Base-by-base conservation (phyloP, 1,140 invertebrate species). In the Macrostomum lignano region DNA sequence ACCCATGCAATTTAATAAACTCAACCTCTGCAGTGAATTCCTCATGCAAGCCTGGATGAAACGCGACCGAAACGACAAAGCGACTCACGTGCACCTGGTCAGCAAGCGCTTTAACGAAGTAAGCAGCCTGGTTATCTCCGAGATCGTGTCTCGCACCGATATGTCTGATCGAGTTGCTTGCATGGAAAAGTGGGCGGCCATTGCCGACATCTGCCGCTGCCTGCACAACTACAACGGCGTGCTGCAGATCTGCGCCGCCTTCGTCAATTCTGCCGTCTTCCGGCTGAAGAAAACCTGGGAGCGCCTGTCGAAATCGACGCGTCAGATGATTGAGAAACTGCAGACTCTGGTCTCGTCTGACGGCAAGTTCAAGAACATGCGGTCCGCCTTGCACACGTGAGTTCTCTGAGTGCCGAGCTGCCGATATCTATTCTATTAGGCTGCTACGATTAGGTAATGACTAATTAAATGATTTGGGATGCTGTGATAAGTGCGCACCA, bases 191-290 rank as follows among this genome's bases (percentile, higher is more conserved):
- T 88, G 78, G 78, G 69, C 74, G 0, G 74, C 76, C 0, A 77
- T 86, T 2, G 79, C 77, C 3, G 77, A 86, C 52, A 86, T 84
- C 38, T 76, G 73, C 26, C 31, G 76, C 21, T 79, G 76, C 44
- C 58, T 88, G 38, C 77, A 82, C 53, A 88, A 88, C 58, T 84
- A 78, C 51, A 88, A 88, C 47, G 79, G 79, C 0, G 76, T 84
- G 10, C 60, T 88, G n/a, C 76, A 84, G 53, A 74, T 88, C 15
- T 81, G 75, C 52, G 75, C 79, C 2, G 78, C 78, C 1, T 75
- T 86, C 42, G 77, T 74, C 7, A 86, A 79, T 51, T 76, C 71
- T 15, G 71, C 75, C 7, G 71, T 86, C 0, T 88, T 72, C 52
- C 57, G 79, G 20, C 61, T 88, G 3, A 82, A 81, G 52, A 79